phyloP scores from a whole-genome alignment of 2,113 vertebrate genomes.

The Rana temporaria region DNA sequence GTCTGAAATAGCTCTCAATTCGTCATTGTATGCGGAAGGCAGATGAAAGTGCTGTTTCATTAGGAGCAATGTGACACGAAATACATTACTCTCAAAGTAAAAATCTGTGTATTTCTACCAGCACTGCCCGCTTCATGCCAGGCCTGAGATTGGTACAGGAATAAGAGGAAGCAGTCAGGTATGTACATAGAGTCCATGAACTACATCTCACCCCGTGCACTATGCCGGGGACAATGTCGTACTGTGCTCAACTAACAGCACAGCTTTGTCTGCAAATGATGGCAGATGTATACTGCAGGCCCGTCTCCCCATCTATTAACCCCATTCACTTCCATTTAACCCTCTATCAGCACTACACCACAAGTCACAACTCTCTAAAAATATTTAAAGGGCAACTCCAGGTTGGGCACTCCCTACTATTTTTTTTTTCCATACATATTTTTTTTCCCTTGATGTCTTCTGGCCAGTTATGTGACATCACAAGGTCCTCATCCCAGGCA shows the following conservation, averaged over 20 bases:
- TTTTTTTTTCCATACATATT: not conserved
- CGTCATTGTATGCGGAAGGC: not conserved
- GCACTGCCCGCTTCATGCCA: not conserved
- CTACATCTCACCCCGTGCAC: slow-evolving; percentile 22
- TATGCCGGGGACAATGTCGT: not conserved
- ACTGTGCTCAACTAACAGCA: slow-evolving; percentile 19
- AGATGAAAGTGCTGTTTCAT: not conserved
- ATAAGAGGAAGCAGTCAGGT: slow-evolving; percentile 2
- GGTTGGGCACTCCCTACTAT: no score
- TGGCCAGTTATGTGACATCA: not conserved
- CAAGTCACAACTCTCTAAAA: no score
- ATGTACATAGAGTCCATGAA: slow-evolving; percentile 3
- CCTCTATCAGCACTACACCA: not conserved
- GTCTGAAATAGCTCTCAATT: not conserved
- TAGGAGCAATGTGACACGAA: not conserved
- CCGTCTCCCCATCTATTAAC: not conserved
- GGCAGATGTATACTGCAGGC: slow-evolving; percentile 26
- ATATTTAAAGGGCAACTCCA: no score
- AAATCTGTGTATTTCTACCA: not conserved
- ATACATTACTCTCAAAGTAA: not conserved
- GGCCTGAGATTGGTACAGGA: not conserved
- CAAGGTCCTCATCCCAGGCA: no score
- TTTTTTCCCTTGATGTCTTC: not conserved
- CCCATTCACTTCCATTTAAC: slow-evolving; percentile 6
- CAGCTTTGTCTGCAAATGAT: slow-evolving; percentile 20